These are phyloP conservation scores for Opisthocomus hoazin DNA, from an alignment of 2,113 vertebrate genomes.

Conservation along the genomic window DNA sequence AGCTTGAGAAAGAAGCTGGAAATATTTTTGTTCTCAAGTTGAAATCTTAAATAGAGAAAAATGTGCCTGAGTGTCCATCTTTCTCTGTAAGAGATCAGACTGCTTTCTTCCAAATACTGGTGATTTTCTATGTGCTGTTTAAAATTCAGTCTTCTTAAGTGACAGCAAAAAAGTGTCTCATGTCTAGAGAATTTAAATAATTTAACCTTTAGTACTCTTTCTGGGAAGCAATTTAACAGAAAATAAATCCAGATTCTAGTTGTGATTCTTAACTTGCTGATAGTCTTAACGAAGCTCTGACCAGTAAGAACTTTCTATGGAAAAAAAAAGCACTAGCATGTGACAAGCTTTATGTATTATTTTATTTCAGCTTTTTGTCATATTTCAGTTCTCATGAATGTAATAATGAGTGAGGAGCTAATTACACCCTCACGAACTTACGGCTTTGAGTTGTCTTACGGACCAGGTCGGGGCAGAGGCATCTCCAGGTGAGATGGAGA, in stretches of 20 bases:
- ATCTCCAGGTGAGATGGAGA: background rate
- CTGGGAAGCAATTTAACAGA: background rate
- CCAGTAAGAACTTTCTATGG: background rate
- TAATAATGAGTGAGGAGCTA: background rate
- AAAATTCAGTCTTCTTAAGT: background rate
- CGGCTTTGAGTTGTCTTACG: background rate
- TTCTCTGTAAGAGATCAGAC: background rate
- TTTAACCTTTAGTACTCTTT: background rate
- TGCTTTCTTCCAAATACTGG: background rate
- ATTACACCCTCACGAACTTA: background rate
- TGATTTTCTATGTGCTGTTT: background rate
- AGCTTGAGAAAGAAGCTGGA: background rate
- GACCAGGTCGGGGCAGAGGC: background rate
- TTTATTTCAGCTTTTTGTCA: background rate
- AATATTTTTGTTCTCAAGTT: background rate
- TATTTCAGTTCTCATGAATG: background rate
- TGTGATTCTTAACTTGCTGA: background rate
- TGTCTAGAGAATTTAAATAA: background rate
- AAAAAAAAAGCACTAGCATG: fast-evolving
- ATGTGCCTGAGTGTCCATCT: background rate
- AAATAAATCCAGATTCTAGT: background rate
- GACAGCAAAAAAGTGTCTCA: background rate
- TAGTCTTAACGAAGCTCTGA: background rate
- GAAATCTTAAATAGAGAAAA: background rate
- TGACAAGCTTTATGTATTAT: background rate